These are phyloP conservation scores for Dinoponera quadriceps DNA, from an alignment of 1,140 invertebrate genomes.

Conservation along the genomic window DNA sequence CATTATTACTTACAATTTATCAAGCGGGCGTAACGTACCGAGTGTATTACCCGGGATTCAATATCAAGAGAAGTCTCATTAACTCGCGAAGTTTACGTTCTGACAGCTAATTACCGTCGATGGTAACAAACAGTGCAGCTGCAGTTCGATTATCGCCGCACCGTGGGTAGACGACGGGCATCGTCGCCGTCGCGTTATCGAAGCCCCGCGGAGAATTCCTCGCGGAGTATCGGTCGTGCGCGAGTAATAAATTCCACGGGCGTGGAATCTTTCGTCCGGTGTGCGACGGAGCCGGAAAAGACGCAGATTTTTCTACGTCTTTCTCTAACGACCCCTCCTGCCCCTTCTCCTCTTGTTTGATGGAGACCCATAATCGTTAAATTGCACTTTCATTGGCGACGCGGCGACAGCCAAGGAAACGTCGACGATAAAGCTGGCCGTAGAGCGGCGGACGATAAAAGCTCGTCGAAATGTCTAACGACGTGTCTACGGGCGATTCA, in stretches of 20 bases:
- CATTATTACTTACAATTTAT: constrained; percentile 6
- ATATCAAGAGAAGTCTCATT: constrained; percentile 49
- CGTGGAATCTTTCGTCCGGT: constrained; percentile 20
- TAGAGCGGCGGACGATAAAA: constrained; percentile 17
- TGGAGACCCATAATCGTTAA: constrained; percentile 53
- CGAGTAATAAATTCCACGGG: constrained; percentile 37
- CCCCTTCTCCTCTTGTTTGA: constrained; percentile 10
- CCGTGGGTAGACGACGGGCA: neutral
- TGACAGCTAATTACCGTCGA: constrained; percentile 43
- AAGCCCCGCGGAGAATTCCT: constrained; percentile 11
- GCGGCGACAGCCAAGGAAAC: constrained; percentile 25
- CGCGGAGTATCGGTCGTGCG: constrained; percentile 31
- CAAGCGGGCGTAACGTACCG: neutral
- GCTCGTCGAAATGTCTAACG: neutral
- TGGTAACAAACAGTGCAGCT: neutral
- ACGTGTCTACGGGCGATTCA: constrained; percentile 9
- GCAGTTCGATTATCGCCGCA: constrained; percentile 36
- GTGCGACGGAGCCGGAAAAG: neutral
- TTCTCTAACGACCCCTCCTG: neutral
- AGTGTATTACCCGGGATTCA: constrained; percentile 23
- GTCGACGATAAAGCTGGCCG: constrained; percentile 37
- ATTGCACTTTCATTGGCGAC: constrained; percentile 38
- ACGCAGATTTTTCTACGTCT: constrained; percentile 37
- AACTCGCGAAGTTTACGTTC: constrained; percentile 38
- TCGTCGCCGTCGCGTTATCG: constrained; percentile 7